Evolutionary conservation across 1,140 invertebrate genomes (phyloP), one percentile per base, ranked within the genome.

Genomic region (Meloidogyne hapla): DNA sequence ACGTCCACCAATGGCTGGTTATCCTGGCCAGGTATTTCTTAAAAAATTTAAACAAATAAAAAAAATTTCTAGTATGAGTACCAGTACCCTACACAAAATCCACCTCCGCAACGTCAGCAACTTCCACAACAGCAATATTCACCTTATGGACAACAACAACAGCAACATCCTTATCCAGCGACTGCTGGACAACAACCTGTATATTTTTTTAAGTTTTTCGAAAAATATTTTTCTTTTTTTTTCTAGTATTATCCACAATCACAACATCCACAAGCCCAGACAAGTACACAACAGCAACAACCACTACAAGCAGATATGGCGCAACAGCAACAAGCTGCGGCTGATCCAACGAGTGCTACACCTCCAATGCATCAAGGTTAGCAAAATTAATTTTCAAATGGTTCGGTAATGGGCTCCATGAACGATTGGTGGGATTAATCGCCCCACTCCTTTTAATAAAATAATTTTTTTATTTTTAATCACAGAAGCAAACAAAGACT

Each of bases 351-450:
- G 1, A 67, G 69, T 21, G 74, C 74, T 6, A 75, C 74, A 33
- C 74, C 74, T 48, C 74, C 74, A 23, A 75, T 75, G 74, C 64
- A 75, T 61, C 74, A 75, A 28, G 74, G 71, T 73, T 23, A 12
- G 28, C 2, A 69, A 18, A 9, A n/a, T 26, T 25, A 63, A 61
- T 18, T 15, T 18, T 18, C 13, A 15, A 15, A 21, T 3, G 69
- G 33, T 13, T 6, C 2, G n/a, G 48, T 45, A 38, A 33, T 25
- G 25, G 3, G 38, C 13, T 70, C n/a, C n/a, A n/a, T 28, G 0
- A 26, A 3, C 69, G 13, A 70, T 13, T n/a, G n/a, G n/a, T n/a
- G n/a, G n/a, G n/a, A n/a, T 18, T 66, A 66, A 3, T 18, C 64
- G n/a, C n/a, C n/a, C n/a, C n/a, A n/a, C n/a, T n/a, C n/a, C n/a